Evolutionary conservation across 2,797 vertebrate genomes (phyloP).

Genomic region (Hipposideros larvatus): DNA sequence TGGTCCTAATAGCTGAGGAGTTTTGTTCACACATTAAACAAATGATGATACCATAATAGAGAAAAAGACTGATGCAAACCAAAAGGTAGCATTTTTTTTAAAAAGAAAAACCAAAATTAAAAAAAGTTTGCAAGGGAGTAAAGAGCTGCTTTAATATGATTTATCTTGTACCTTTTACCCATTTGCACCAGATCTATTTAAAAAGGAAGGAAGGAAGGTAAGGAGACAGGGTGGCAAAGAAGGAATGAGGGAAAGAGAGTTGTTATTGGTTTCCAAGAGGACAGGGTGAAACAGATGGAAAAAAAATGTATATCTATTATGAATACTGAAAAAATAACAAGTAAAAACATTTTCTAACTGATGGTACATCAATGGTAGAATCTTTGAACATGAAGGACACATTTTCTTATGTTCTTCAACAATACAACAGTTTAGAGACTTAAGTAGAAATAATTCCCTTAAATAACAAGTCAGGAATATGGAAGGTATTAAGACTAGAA

Average conservation of each 20-base stretch:
- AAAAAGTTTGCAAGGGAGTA: neutral
- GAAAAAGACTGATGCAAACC: neutral
- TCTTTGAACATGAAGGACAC: neutral
- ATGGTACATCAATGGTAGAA: neutral
- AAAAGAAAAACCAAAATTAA: conserved; percentile 4
- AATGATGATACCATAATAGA: neutral
- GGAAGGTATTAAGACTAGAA: conserved; percentile 26
- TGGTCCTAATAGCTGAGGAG: neutral
- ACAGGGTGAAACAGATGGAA: neutral
- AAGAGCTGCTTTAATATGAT: neutral
- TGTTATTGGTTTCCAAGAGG: neutral
- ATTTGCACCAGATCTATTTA: neutral
- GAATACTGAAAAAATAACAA: conserved; percentile 11
- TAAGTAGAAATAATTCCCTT: conserved; percentile 27
- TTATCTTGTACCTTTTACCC: neutral
- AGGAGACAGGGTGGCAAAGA: neutral
- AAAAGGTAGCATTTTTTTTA: neutral
- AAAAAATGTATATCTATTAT: neutral
- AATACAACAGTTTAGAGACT: neutral
- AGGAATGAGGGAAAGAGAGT: neutral
- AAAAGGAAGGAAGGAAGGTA: neutral
- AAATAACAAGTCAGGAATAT: neutral
- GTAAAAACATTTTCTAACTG: neutral
- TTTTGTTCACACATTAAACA: neutral
- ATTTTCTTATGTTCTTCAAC: neutral